Percentiles rank a stretch among this genome's conserved stretches.
phyloP scores from a whole-genome alignment of 2,797 vertebrate genomes.

The Xenentodon cancila region DNA sequence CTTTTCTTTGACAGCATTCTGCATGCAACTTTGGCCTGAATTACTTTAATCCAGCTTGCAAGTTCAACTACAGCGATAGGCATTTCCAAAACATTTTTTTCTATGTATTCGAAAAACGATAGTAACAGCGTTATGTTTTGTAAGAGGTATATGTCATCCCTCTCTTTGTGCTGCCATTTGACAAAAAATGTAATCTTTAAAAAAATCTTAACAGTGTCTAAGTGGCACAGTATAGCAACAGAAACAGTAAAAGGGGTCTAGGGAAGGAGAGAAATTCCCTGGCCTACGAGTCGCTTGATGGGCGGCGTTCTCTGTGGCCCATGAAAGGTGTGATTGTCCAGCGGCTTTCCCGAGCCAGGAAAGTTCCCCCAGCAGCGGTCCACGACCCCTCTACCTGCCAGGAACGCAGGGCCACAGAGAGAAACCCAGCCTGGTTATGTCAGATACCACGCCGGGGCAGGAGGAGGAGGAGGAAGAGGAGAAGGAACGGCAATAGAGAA shows the following conservation, averaged over 20 bases:
- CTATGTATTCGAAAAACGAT: no score
- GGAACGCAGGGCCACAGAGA: conserved; percentile 66
- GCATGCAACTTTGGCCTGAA: no score
- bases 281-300: conserved; percentile 66
- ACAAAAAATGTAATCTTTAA: no score
- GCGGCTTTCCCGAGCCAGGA: conserved; percentile 80
- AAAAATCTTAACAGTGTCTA: no score
- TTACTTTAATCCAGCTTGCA: no score
- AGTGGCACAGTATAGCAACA: conserved; percentile 27
- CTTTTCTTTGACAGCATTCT: no score
- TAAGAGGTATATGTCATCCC: no score
- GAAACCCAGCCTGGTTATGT: conserved; percentile 63
- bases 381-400: conserved; percentile 78
- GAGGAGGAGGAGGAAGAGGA: neutral
- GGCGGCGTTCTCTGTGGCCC: conserved; percentile 72
- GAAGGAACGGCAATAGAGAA: no score
- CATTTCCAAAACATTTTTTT: no score
- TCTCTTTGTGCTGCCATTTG: no score
- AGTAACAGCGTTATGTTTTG: no score
- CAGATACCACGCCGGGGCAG: conserved; percentile 60
- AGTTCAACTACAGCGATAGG: no score
- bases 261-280: conserved; percentile 67
- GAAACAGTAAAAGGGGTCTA: conserved; percentile 42
- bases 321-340: conserved; percentile 87
- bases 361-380: conserved; percentile 82